Evolutionary conservation across 2,113 vertebrate genomes (phyloP).

Genomic region (Antennarius striatus): DNA sequence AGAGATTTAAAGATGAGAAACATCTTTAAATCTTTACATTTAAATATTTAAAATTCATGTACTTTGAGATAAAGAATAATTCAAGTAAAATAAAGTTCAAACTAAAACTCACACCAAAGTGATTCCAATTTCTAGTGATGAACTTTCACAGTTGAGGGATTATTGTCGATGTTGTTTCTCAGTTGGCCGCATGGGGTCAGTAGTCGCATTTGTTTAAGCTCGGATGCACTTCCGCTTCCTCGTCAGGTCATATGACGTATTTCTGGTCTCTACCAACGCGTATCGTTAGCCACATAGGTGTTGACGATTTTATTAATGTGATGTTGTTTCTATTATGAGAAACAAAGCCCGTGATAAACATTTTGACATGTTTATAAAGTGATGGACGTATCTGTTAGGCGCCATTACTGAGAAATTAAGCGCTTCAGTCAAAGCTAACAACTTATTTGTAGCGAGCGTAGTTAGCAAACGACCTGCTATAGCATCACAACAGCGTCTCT

Average conservation of each 20-base stretch:
- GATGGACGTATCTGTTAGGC: background rate
- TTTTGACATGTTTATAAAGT: background rate
- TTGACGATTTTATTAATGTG: background rate
- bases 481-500: constrained; percentile 29
- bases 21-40: too few relatives aligned
- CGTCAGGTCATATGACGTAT: background rate
- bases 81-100: too few relatives aligned
- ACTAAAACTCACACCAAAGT: too few relatives aligned
- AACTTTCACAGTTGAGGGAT: too few relatives aligned
- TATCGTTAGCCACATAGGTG: constrained; percentile 9
- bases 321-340: background rate
- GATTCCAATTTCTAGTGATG: too few relatives aligned
- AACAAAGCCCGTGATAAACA: too few relatives aligned
- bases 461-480: constrained; percentile 8
- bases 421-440: background rate
- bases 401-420: background rate
- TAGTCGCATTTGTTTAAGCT: background rate
- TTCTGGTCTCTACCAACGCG: constrained; percentile 31
- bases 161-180: background rate
- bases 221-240: constrained; percentile 3
- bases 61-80: too few relatives aligned
- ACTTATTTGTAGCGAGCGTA: constrained; percentile 18
- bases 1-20: too few relatives aligned
- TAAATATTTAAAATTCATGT: too few relatives aligned
- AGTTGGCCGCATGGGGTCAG: constrained; percentile 11